Evolutionary conservation across 2,113 vertebrate species (phyloP).

Genomic region (Chionomys nivalis): DNA sequence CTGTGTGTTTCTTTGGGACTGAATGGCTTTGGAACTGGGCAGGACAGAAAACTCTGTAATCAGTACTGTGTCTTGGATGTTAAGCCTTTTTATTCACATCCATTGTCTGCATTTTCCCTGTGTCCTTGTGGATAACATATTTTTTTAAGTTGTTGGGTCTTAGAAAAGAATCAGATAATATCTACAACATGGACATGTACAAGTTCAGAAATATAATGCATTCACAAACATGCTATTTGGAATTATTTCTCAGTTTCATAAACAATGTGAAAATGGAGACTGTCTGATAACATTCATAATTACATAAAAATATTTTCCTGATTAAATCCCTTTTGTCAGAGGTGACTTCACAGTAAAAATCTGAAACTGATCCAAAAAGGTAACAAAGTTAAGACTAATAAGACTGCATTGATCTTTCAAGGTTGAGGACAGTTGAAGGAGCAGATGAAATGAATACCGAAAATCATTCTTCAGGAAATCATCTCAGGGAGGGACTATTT

Average conservation of each 20-base stretch:
- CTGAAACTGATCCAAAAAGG: background rate
- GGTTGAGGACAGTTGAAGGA: background rate
- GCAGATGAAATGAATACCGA: background rate
- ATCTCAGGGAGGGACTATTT: background rate
- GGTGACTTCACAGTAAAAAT: conserved; percentile 37
- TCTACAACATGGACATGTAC: background rate
- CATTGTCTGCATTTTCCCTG: background rate
- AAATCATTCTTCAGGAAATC: background rate
- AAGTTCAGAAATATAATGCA: background rate
- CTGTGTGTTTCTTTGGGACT: no score
- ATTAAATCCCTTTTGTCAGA: conserved; percentile 49
- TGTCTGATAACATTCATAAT: background rate
- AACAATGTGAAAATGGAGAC: conserved; percentile 39
- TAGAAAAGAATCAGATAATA: background rate
- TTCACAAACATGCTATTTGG: background rate
- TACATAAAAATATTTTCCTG: background rate
- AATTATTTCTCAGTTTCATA: conserved; percentile 54
- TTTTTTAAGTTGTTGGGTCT: background rate
- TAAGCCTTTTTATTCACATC: background rate
- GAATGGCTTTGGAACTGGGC: no score
- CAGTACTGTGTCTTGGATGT: background rate
- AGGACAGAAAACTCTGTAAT: no score
- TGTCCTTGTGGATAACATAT: background rate
- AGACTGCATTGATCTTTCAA: background rate
- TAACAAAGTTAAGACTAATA: background rate